Evolutionary conservation across 2,888 invertebrate species (phyloP), one percentile per base, ranked within the genome.

Genomic region (Tetheella fluctuosa): DNA sequence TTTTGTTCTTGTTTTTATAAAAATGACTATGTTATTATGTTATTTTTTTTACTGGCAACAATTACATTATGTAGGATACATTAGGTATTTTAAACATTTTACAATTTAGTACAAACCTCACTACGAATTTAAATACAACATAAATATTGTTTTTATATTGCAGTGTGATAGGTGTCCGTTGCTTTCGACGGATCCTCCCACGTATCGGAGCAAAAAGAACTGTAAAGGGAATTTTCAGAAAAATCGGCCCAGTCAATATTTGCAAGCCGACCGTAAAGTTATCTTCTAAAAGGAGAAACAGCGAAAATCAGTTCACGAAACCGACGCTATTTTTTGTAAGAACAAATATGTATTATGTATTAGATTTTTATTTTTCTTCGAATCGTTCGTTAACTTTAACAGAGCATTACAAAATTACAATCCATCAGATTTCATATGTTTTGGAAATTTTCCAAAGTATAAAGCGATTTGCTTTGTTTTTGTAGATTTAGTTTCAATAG

Each of bases 191-290:
- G 52, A 56, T 25, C 42, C 53, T n/a, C 39, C 28, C 15, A 17
- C 17, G 28, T 17, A 52, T 48, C 23, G 15, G 28, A 57, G 12
- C 5, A 48, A 30, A 64, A 57, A 54, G 59, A 53, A 65, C 61
- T 63, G 12, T 28, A 48, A 52, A 64, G 56, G 54, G 59, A 52
- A 65, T 62, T 63, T 71, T 61, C 58, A 58, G 61, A 62, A 62
- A 68, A 69, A 63, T 64, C 64, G 61, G 64, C 61, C 62, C 58
- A 64, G 64, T 70, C 67, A 71, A 70, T 69, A 68, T 70, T 70
- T 69, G 67, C 62, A 64, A 64, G 64, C 63, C 60, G 57, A 64
- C 64, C 61, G 63, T 63, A 69, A 69, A 67, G 65, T 71, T 69
- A 64, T 64, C 59, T 61, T 30, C 39, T 54, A 54, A 58, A 61